Evolutionary conservation across 2,113 vertebrate species (phyloP), one percentile per base, ranked within the genome.

Genomic region (Gnathonemus longibarbis): DNA sequence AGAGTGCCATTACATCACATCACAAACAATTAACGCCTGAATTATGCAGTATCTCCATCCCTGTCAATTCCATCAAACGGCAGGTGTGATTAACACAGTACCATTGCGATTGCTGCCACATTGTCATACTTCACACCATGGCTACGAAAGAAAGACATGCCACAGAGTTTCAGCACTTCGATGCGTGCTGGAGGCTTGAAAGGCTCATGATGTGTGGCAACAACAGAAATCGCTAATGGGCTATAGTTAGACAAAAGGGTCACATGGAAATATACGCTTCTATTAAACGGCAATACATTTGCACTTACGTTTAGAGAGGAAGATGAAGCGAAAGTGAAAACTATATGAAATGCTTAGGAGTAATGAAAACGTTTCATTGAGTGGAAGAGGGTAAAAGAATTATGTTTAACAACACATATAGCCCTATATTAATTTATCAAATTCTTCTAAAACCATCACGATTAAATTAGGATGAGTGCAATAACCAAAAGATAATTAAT

Each of bases 131-230:
- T 84, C 83, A 84, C 83, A n/a, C 83, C 42, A 84, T 4, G 24
- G 35, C 46, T 48, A 24, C 83, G 3, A 24, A 21, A 84, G 19
- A 17, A 46, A 48, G 17, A 48, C 80, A 84, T 24, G 21, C 5
- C 24, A 21, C 6, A 46, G 19, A 77, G 35, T 39, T 77, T 39
- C 70, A 77, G 70, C 31, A 77, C 13, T 42, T 42, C 35, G 1
- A 17, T 77, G n/a, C 10, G 24, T 31, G 27, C 27, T 15, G 62
- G 7, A 70, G 27, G 27, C 27, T 10, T 53, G 5, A 21, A 56
- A 56, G 88, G 86, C 88, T 94, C 94, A 95, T 94, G 91, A 91
- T 24, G 89, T 90, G 92, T 92, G 91, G 91, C 91, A 92, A 91
- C 91, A 93, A 88, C 90, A 88, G 90, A 86, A 90, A 84, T 90